Base-by-base conservation (phyloP, 1,140 invertebrate genomes). In the Helicoverpa armigera region DNA sequence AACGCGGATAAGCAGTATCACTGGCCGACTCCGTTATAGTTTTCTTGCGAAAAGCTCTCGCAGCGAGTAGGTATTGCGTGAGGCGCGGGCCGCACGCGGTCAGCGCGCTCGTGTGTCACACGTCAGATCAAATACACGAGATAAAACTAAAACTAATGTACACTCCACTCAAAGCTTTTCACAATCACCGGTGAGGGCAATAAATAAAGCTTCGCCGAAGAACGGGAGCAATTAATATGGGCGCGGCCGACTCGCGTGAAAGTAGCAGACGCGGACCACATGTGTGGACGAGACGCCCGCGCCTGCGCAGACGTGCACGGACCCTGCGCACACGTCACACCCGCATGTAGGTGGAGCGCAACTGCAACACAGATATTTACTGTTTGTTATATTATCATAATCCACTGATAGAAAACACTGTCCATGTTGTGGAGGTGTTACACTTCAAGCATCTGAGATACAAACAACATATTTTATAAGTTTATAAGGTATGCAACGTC, bases 221-320 rank as follows among this genome's bases (percentile, higher is more conserved):
- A 94, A 94, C 93, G 92, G 92, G 93, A 94, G 92, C 93, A 94
- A 95, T 95, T 94, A 95, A 94, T 91, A 91, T 95, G 91, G 93
- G 93, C 90, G 93, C 90, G 93, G 81, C 91, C 85, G 86, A 80
- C 87, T 88, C 83, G 86, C 88, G 92, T 93, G 92, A 94, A 95
- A 95, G 92, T 94, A 89, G 90, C 89, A 88, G 88, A 86, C 84
- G 83, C 80, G 83, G 83, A 84, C 84, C 87, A 86, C 87, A 90
- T 90, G 82, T 90, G 88, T 86, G 85, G 14, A 60, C 58, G 23
- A 13, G 63, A 3, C 69, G 50, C 69, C 10, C 48, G 35, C 63
- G 63, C n/a, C 63, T 48, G 35, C 63, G n/a, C 63, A 65, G 18
- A 78, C 63, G 63, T 67, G 51, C 43, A 29, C 35, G 7, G 0